Conservation (phyloP, 2,113 vertebrate species). For the Solea senegalensis region DNA sequence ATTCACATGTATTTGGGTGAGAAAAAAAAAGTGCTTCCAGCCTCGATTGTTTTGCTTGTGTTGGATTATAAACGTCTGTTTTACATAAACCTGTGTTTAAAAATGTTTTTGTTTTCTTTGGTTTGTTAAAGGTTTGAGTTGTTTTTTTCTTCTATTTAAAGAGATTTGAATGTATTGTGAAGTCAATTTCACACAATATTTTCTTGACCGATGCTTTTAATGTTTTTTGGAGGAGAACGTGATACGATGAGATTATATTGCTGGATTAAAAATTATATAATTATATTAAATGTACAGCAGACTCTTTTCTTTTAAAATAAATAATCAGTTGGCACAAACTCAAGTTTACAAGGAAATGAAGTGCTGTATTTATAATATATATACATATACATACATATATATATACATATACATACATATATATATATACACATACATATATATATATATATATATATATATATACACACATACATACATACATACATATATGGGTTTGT, state of each 20-base stretch:
- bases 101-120: background rate
- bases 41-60: slow-evolving; percentile 23
- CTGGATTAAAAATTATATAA: slow-evolving; percentile 70
- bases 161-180: slow-evolving; percentile 67
- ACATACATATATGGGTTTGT: no score
- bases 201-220: slow-evolving; percentile 75
- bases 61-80: slow-evolving; percentile 10
- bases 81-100: no score
- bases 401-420: no score
- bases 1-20: slow-evolving; percentile 36
- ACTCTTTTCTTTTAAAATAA: background rate
- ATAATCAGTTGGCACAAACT: no score
- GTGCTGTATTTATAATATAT: no score
- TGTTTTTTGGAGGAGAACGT: slow-evolving; percentile 47
- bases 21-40: background rate
- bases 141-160: slow-evolving; percentile 65
- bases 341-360: no score
- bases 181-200: slow-evolving; percentile 63
- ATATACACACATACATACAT: no score
- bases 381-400: no score
- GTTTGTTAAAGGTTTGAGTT: background rate
- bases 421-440: no score
- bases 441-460: no score
- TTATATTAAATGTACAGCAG: background rate
- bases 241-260: slow-evolving; percentile 52